Conservation (phyloP, 2,888 invertebrate genomes). For the Pilophorus perplexus region DNA sequence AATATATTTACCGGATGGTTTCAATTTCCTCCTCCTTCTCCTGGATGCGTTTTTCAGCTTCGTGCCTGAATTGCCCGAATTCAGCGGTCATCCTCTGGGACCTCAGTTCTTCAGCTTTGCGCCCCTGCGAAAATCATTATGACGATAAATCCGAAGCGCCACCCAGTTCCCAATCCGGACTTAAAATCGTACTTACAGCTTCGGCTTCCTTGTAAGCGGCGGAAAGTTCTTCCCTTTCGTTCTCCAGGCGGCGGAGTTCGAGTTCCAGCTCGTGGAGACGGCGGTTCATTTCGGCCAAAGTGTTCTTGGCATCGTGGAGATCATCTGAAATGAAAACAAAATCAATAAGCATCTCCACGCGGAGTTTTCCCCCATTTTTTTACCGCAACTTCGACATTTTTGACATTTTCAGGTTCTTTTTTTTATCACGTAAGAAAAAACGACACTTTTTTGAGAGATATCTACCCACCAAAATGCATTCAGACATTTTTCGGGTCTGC, state of each 20-base stretch:
- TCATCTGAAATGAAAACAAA: conserved; percentile 66
- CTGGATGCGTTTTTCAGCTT: conserved; percentile 92
- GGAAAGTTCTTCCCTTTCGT: conserved; percentile 97
- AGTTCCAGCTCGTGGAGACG: conserved; percentile 96
- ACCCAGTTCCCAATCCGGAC: too few species aligned
- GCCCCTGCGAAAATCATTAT: conserved; percentile 61
- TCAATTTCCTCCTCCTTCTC: conserved; percentile 99
- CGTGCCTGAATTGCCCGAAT: conserved; percentile 90
- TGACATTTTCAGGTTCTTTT: too few species aligned
- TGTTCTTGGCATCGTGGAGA: conserved; percentile 89
- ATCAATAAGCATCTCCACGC: too few species aligned
- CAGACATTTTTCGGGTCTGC: too few species aligned
- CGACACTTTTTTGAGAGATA: too few species aligned
- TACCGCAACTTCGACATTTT: too few species aligned
- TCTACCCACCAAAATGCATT: too few species aligned
- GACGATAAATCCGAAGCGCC: background rate
- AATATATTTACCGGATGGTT: conserved; percentile 87
- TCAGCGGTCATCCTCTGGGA: conserved; percentile 89
- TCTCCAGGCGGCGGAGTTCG: conserved; percentile 95
- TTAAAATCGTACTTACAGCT: conserved; percentile 84
- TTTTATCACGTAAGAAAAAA: background rate
- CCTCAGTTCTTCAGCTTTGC: conserved; percentile 96
- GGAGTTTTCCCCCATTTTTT: too few species aligned
- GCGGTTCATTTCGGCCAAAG: conserved; percentile 91
- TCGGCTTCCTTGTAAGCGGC: conserved; percentile 98